Evolutionary conservation across 2,113 vertebrate species (phyloP).

Genomic region (Poecilia latipinna): DNA sequence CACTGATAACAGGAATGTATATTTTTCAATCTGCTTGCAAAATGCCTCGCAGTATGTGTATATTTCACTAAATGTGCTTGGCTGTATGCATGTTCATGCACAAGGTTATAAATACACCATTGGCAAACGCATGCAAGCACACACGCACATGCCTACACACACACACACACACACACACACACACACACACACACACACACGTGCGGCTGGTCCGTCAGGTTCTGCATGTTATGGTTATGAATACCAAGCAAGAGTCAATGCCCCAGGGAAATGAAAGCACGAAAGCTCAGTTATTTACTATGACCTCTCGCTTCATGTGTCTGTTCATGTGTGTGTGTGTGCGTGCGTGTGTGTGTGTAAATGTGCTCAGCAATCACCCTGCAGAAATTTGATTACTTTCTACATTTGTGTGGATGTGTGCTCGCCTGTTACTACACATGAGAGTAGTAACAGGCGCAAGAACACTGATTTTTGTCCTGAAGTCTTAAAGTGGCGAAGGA

Average conservation of each 20-base stretch:
- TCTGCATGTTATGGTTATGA: conserved; percentile 71
- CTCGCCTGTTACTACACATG: conserved; percentile 29
- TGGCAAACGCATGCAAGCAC: background rate
- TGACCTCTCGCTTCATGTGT: conserved; percentile 67
- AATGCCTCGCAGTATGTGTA: conserved; percentile 37
- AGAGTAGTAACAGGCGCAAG: conserved; percentile 10
- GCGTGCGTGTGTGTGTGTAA: conserved; percentile 16
- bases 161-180: conserved; percentile 10
- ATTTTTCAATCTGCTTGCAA: conserved; percentile 53
- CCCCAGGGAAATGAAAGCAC: conserved; percentile 71
- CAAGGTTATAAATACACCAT: conserved; percentile 40
- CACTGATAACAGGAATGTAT: conserved; percentile 48
- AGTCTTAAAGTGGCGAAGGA: conserved; percentile 16
- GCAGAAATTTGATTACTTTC: conserved; percentile 58
- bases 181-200: conserved; percentile 14
- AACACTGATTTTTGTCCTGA: conserved; percentile 22
- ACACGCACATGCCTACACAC: background rate
- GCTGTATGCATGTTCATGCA: conserved; percentile 20
- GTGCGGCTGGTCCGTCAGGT: conserved; percentile 36
- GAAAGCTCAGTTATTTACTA: conserved; percentile 70
- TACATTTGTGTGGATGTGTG: conserved; percentile 29
- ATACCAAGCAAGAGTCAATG: conserved; percentile 71
- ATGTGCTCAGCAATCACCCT: conserved; percentile 53
- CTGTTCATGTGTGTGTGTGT: conserved; percentile 15
- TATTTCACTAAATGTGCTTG: conserved; percentile 43